A percentile compares a stretch with the other conserved stretches of the same genome.
Evolutionary conservation across 2,113 vertebrate genomes (phyloP).

Genomic region (Notothenia rossii): DNA sequence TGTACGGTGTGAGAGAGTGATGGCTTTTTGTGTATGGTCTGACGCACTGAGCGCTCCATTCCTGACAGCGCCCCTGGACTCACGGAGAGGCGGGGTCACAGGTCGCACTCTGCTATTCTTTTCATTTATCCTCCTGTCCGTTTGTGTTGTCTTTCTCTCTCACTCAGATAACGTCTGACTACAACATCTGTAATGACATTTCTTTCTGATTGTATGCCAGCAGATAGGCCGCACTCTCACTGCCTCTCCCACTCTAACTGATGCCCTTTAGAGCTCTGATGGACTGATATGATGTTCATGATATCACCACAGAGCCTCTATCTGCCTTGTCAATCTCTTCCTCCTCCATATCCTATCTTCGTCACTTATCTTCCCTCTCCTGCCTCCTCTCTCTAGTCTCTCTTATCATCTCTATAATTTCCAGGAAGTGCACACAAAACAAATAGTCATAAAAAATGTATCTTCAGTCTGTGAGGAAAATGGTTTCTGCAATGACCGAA

Average conservation of each 20-base stretch:
- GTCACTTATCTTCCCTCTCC: slow-evolving; percentile 28
- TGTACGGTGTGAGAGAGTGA: slow-evolving; percentile 25
- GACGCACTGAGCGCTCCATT: slow-evolving; percentile 58
- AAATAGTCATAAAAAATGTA: not conserved
- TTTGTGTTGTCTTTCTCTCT: slow-evolving; percentile 40
- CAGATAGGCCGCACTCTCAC: slow-evolving; percentile 31
- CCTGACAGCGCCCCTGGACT: slow-evolving; percentile 14
- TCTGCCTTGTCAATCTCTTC: slow-evolving; percentile 29
- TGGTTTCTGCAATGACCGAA: slow-evolving; percentile 8
- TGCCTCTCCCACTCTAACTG: slow-evolving; percentile 24
- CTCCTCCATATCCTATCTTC: slow-evolving; percentile 30
- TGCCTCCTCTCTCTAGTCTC: not conserved
- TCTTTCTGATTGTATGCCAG: slow-evolving; percentile 30
- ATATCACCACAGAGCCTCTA: slow-evolving; percentile 31
- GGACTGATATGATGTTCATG: not conserved
- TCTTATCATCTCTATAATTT: slow-evolving; percentile 23
- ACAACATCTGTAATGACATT: slow-evolving; percentile 32
- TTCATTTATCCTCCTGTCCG: slow-evolving; percentile 43
- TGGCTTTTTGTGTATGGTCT: slow-evolving; percentile 50
- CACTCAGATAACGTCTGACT: slow-evolving; percentile 14
- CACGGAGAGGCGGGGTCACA: slow-evolving; percentile 1
- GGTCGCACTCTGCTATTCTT: slow-evolving; percentile 45
- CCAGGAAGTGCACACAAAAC: slow-evolving; percentile 29
- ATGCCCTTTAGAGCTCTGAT: slow-evolving; percentile 41
- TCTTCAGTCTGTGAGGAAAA: too few species aligned